Percentiles rank a stretch among this genome's conserved stretches.
These are phyloP conservation scores for Chiloscyllium punctatum DNA, from an alignment of 2,797 vertebrate species.

Conservation along the genomic window DNA sequence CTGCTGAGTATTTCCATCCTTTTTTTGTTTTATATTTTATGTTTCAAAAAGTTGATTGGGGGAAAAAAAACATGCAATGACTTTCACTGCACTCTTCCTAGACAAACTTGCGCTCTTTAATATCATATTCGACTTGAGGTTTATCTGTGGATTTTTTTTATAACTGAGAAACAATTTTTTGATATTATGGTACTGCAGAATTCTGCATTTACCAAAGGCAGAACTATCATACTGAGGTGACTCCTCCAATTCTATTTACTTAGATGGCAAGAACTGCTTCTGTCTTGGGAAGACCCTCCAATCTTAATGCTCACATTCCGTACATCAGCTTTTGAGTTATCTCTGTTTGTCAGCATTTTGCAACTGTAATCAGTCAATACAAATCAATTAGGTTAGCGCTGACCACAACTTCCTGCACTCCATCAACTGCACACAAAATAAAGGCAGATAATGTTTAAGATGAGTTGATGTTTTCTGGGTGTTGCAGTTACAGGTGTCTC, in stretches of 20 bases:
- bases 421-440: background rate
- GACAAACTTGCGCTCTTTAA: background rate
- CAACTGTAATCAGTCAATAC: background rate
- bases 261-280: background rate
- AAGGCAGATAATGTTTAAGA: background rate
- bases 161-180: background rate
- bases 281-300: background rate
- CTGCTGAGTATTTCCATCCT: background rate
- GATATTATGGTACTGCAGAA: background rate
- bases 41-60: background rate
- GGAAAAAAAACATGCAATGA: background rate
- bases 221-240: background rate
- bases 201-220: background rate
- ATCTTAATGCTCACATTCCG: background rate
- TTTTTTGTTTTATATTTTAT: background rate
- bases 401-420: too few species aligned
- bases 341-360: background rate
- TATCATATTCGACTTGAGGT: background rate
- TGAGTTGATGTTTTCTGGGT: background rate
- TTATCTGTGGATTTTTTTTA: slow-evolving; percentile 23
- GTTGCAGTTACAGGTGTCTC: background rate
- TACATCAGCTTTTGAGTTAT: background rate
- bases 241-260: background rate
- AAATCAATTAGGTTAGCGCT: background rate
- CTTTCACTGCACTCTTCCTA: background rate